Evolutionary conservation across 2,113 vertebrate species (phyloP), one percentile per base, ranked within the genome.

Genomic region (Cinclus cinclus): DNA sequence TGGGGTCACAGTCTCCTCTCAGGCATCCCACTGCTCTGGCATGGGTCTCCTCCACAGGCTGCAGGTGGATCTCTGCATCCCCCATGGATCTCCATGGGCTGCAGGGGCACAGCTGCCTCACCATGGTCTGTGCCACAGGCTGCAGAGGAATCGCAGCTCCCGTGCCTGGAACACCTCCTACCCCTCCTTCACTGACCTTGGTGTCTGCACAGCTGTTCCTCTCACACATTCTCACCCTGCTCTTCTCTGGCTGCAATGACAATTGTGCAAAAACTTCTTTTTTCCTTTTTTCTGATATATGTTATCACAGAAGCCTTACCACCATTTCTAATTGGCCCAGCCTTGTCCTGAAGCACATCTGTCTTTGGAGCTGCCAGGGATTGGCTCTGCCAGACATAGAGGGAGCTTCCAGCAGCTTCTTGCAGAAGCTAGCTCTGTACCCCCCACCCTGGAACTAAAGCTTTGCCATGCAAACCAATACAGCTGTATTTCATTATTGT

Each of bases 121-220:
- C 58, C 56, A 15, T 39, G 56, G 27, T 7, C 33, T 75, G 42
- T 3, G 2, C 42, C 15, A 6, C 0, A 2, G 42, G 20, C n/a
- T 59, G 73, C 33, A 77, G 22, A 27, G 35, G 35, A 41, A 41
- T n/a, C 58, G 30, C 58, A 63, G 46, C 22, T 37, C 5, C 2
- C 0, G 42, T 37, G 58, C 59, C 35, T 52, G 46, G 17, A 63
- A 16, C 37, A 52, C 14, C 17, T 63, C 37, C 35, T 31, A 3
- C n/a, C 7, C 35, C 22, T 52, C 18, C 59, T 63, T 20, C 59
- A 63, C 13, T 62, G 46, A 33, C 46, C 58, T n/a, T 50, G 46
- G 46, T 50, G 35, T 77, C 46, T 77, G 35, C 30, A 52, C 27
- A 30, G 23, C 63, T 77, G 35, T 77, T 41, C 5, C 44, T 63